Base-by-base conservation (phyloP, 2,113 vertebrate species). In the Pluvialis apricaria region DNA sequence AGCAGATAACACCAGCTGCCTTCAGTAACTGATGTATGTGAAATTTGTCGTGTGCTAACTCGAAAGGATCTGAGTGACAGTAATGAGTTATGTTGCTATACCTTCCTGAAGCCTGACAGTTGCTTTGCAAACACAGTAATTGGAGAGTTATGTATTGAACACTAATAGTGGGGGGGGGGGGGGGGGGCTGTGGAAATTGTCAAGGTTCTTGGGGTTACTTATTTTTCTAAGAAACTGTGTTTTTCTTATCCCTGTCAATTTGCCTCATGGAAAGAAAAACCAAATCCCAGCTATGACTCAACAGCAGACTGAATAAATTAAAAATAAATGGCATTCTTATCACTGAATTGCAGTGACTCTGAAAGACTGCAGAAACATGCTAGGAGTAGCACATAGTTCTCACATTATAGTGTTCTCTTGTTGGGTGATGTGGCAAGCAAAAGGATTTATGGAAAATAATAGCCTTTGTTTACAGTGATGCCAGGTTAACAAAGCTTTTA, bases 291-390 rank as follows among this genome's bases (percentile, higher is more conserved):
- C 64, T 82, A 71, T 92, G 83, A 92, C 77, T 96, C 86, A 90
- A 88, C 28, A 66, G 73, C 32, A 76, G 86, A 69, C 29, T 36
- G 92, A 82, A 91, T 92, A 88, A 89, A 96, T 86, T 83, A 77
- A 87, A 88, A 94, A 76, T 75, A 92, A 93, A 90, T 52, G 49
- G 36, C 61, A 84, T 65, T 36, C 92, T 95, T 96, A 90, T 92
- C 61, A 18, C 49, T 28, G 58, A 73, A 55, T 71, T 86, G 81
- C 93, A 92, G 88, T 38, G 28, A 47, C 42, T 83, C 60, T 83
- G 68, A 60, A 86, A 90, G 86, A 40, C 26, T 78, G 72, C 38
- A 81, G 65, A 81, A 83, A 69, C 32, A 34, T 34, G 42, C 20
- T 19, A 52, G 38, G 34, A 79, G 76, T 25, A 79, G 44, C 38